phyloP scores from a whole-genome alignment of 2,113 vertebrate genomes.

The Monopterus albus region DNA sequence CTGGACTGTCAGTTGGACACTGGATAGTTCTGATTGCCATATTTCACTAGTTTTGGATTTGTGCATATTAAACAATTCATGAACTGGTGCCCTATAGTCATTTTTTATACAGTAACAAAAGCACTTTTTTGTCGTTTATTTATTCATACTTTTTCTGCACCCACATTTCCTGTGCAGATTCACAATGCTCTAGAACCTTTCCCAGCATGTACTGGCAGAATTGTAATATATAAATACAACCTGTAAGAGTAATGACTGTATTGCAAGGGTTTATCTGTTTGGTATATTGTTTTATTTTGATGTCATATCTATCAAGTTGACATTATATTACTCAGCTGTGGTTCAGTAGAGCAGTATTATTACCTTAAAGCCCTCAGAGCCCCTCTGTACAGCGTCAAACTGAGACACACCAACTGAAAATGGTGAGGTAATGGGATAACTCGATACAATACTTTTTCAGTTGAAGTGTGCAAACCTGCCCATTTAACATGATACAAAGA shows the following conservation, averaged over 20 bases:
- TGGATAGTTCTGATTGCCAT: too few relatives aligned
- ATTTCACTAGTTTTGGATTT: too few relatives aligned
- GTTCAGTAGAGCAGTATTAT: background rate
- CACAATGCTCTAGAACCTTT: background rate
- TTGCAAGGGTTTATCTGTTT: background rate
- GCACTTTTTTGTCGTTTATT: too few relatives aligned
- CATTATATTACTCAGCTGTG: background rate
- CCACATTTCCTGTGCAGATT: background rate
- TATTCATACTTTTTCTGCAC: background rate
- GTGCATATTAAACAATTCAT: too few relatives aligned
- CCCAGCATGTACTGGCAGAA: background rate
- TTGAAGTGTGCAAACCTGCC: background rate
- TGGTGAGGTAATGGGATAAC: too few relatives aligned
- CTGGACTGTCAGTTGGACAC: too few relatives aligned
- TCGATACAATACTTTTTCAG: background rate
- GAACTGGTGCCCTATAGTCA: too few relatives aligned
- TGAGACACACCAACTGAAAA: background rate
- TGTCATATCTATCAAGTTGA: conserved; percentile 26
- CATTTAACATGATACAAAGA: background rate
- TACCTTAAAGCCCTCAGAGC: background rate
- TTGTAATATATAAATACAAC: background rate
- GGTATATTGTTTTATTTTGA: conserved; percentile 6
- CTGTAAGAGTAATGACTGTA: background rate
- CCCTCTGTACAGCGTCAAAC: background rate
- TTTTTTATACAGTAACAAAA: too few relatives aligned